phyloP scores from a whole-genome alignment of 2,888 invertebrate species.

The Cistogaster globosa region DNA sequence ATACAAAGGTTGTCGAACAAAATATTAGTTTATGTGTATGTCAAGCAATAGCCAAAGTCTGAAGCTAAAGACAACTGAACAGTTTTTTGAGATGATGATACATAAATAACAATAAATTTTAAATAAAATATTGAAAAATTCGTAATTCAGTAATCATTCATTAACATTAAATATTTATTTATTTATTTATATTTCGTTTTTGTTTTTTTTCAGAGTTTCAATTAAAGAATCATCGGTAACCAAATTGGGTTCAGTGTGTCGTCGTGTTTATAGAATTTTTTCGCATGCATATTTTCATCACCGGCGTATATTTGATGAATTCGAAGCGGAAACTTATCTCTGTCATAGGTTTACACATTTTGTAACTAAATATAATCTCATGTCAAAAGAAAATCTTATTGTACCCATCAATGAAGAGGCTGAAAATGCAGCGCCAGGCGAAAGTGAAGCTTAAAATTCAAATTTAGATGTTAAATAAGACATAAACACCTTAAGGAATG shows the following conservation, averaged over 20 bases:
- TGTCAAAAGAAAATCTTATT: conserved; percentile 99
- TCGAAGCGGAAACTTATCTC: conserved; percentile 97
- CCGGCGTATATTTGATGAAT: conserved; percentile 97
- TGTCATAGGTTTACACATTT: conserved; percentile 98
- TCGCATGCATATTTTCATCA: conserved; percentile 99
- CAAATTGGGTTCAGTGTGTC: conserved; percentile 98
- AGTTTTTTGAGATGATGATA: no score
- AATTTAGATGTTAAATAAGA: conserved; percentile 32
- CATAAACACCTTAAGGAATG: conserved; percentile 44
- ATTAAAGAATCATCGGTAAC: conserved; percentile 99
- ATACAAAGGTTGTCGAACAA: no score
- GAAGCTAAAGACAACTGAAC: no score
- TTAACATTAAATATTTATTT: no score
- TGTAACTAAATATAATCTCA: conserved; percentile 98
- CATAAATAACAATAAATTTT: no score
- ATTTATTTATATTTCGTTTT: conserved; percentile 1
- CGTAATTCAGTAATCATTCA: no score
- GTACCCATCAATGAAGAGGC: conserved; percentile 95
- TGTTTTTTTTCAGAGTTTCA: conserved; percentile 90
- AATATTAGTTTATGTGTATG: no score
- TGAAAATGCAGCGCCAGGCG: conserved; percentile 84
- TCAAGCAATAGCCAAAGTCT: no score
- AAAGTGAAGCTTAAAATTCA: conserved; percentile 84
- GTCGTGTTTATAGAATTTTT: conserved; percentile 99
- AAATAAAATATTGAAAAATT: no score